phyloP scores from a whole-genome alignment of 2,888 invertebrate genomes.

The Plebejus argus region DNA sequence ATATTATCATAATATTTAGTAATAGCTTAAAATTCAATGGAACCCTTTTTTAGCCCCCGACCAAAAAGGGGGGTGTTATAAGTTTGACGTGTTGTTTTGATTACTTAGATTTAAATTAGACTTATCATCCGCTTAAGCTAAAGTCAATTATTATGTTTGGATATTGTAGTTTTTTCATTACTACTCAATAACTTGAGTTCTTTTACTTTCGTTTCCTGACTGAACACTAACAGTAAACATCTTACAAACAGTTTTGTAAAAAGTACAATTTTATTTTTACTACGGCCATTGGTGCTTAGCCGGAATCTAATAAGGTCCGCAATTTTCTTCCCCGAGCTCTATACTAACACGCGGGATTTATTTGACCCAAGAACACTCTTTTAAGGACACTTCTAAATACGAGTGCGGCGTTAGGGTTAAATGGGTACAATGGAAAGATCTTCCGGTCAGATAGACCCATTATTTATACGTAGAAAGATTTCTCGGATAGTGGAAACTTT shows the following conservation, averaged over 20 bases:
- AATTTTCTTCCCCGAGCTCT: slow-evolving; percentile 68
- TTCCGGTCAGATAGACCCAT: slow-evolving; percentile 38
- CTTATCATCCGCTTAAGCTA: too few species aligned
- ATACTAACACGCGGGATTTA: slow-evolving; percentile 63
- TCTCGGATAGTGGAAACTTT: slow-evolving; percentile 28
- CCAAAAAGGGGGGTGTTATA: too few species aligned
- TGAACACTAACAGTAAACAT: slow-evolving; percentile 19
- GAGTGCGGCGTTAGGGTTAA: slow-evolving; percentile 43
- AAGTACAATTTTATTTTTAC: slow-evolving; percentile 54
- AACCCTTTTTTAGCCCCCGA: too few species aligned
- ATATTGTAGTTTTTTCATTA: too few species aligned
- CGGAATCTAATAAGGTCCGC: slow-evolving; percentile 75
- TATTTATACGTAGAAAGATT: slow-evolving; percentile 35
- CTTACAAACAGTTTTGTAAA: slow-evolving; percentile 28
- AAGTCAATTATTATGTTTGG: too few species aligned
- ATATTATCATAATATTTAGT: too few species aligned
- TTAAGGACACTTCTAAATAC: slow-evolving; percentile 47
- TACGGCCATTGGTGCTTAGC: slow-evolving; percentile 60
- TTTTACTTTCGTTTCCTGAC: not conserved
- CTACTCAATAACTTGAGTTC: not conserved
- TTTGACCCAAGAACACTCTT: slow-evolving; percentile 59
- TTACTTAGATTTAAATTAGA: too few species aligned
- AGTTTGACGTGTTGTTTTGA: too few species aligned
- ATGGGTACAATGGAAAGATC: slow-evolving; percentile 38
- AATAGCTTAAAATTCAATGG: too few species aligned